phyloP scores from a whole-genome alignment of 1,140 invertebrate species.

The Cardiocondyla obscurior region DNA sequence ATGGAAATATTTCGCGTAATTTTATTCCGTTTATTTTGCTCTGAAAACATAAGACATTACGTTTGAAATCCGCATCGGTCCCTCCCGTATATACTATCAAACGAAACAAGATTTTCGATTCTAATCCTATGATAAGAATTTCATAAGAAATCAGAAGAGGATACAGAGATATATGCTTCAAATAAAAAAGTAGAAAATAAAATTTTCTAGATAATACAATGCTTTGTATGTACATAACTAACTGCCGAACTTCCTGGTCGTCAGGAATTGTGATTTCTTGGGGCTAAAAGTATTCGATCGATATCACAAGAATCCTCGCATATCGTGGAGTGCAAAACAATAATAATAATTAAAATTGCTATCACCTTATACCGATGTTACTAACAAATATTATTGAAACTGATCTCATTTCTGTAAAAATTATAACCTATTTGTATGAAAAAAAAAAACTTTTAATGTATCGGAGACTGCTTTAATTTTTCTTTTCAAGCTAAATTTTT shows the following conservation, averaged over 20 bases:
- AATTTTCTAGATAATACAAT: background rate
- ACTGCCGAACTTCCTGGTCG: background rate
- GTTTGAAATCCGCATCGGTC: background rate
- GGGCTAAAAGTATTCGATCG: background rate
- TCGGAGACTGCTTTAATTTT: background rate
- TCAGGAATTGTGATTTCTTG: background rate
- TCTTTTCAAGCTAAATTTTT: background rate
- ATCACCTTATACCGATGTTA: background rate
- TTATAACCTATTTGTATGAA: background rate
- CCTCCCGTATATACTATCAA: background rate
- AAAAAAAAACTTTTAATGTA: background rate
- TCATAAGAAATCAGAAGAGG: background rate
- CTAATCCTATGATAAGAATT: conserved; percentile 5
- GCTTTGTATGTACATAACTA: conserved; percentile 31
- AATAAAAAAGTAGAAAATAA: background rate
- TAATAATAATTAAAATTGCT: background rate
- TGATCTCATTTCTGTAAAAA: background rate
- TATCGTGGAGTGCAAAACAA: background rate
- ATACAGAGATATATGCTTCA: background rate
- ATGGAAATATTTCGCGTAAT: background rate
- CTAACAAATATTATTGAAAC: background rate
- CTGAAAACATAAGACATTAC: background rate
- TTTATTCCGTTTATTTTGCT: background rate
- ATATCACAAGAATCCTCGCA: conserved; percentile 3
- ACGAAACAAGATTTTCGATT: background rate